Conservation (phyloP, 2,888 invertebrate genomes). For the Caenorhabditis plicata region DNA sequence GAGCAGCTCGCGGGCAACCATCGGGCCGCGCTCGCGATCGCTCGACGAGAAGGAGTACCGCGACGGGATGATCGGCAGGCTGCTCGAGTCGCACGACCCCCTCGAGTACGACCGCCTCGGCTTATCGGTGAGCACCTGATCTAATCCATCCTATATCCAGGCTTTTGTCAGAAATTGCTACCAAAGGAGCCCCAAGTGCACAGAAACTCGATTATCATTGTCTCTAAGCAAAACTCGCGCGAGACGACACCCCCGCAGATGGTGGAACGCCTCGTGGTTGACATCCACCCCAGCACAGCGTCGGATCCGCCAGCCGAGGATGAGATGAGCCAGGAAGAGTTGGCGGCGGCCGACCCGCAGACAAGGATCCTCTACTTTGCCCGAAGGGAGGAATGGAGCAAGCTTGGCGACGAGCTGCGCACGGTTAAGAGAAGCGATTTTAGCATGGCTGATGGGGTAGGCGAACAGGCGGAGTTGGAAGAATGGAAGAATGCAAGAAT, state of each 20-base stretch:
- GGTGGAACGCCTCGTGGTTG: neutral
- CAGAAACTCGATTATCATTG: constrained; percentile 14
- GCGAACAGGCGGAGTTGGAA: neutral
- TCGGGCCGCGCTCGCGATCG: constrained; percentile 26
- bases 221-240: constrained; percentile 29
- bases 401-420: constrained; percentile 48
- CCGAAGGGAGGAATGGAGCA: constrained; percentile 56
- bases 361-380: constrained; percentile 48
- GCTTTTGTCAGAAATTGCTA: constrained; percentile 24
- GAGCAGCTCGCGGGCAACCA: too few species aligned
- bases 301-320: constrained; percentile 24
- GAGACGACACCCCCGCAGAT: constrained; percentile 27
- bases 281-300: constrained; percentile 16
- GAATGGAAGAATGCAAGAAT: neutral
- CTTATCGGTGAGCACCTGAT: constrained; percentile 16
- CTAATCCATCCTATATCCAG: neutral
- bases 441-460: constrained; percentile 53
- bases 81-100: constrained; percentile 25
- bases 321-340: constrained; percentile 31
- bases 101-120: constrained; percentile 33
- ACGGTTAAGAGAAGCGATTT: constrained; percentile 48
- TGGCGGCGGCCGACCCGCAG: constrained; percentile 41
- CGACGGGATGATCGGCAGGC: constrained; percentile 35
- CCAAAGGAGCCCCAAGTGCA: neutral
- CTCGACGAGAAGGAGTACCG: constrained; percentile 23